phyloP scores from a whole-genome alignment of 2,113 vertebrate species.

The Phylloscopus whistleri region DNA sequence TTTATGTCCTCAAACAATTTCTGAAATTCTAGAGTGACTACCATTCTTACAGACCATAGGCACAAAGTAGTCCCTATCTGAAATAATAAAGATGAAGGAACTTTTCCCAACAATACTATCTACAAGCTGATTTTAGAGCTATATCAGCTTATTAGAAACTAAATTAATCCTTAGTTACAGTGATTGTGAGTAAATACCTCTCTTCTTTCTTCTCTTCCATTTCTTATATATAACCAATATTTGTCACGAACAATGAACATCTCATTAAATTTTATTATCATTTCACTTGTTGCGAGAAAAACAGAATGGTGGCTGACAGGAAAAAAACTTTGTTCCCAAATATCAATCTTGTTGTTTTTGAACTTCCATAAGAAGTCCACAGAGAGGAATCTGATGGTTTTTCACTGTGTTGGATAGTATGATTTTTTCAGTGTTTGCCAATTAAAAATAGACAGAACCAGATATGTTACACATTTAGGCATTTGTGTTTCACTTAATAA shows the following conservation, averaged over 20 bases:
- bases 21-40: neutral
- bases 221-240: neutral
- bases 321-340: neutral
- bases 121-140: neutral
- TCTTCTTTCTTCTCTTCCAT: neutral
- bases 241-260: neutral
- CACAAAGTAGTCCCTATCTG: neutral
- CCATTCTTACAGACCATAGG: neutral
- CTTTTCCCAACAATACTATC: neutral
- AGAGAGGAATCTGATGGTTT: neutral
- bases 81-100: neutral
- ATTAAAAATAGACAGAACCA: neutral
- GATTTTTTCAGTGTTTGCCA: neutral
- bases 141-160: neutral
- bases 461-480: neutral
- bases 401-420: neutral
- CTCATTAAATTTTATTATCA: neutral
- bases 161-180: neutral
- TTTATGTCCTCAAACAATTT: neutral
- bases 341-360: neutral
- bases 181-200: neutral
- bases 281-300: neutral
- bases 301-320: accelerated
- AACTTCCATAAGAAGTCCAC: neutral
- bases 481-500: neutral